Conservation (phyloP, 1,140 invertebrate genomes). For the Drosophila prosaltans region DNA sequence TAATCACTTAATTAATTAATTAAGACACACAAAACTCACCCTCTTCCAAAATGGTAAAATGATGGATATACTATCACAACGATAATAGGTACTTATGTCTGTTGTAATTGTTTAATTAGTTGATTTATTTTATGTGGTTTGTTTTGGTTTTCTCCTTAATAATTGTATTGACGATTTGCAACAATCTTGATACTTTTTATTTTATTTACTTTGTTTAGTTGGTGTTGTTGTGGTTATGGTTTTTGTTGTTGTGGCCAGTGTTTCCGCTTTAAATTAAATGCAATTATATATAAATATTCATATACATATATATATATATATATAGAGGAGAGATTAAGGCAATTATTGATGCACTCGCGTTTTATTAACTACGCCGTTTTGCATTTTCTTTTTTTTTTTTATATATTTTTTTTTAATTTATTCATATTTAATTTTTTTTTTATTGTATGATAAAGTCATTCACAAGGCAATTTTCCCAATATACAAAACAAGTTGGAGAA, state of each 20-base stretch:
- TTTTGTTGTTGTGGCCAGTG: slow-evolving; percentile 43
- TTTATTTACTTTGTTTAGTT: slow-evolving; percentile 38
- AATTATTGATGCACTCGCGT: slow-evolving; percentile 65
- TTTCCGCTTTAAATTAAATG: slow-evolving; percentile 75
- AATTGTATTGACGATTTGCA: slow-evolving; percentile 1
- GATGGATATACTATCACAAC: not conserved
- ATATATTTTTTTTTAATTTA: slow-evolving; percentile 37
- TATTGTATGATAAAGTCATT: slow-evolving; percentile 27
- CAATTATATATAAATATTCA: slow-evolving; percentile 53
- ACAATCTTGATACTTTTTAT: slow-evolving; percentile 17
- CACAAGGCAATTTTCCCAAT: slow-evolving; percentile 36
- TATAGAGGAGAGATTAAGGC: slow-evolving; percentile 38
- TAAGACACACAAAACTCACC: slow-evolving; percentile 46
- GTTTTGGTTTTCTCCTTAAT: slow-evolving; percentile 25
- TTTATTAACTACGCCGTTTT: slow-evolving; percentile 46
- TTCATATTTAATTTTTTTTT: slow-evolving; percentile 46
- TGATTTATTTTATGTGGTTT: slow-evolving; percentile 31
- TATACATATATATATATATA: slow-evolving; percentile 22
- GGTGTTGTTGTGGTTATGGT: slow-evolving; percentile 42
- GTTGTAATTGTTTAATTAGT: slow-evolving; percentile 26
- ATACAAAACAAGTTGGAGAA: slow-evolving; percentile 14
- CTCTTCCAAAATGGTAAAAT: slow-evolving; percentile 13
- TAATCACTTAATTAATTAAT: slow-evolving; percentile 45
- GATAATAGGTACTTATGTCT: not conserved
- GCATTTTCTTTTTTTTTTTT: slow-evolving; percentile 23